Percentiles rank a stretch among this genome's conserved stretches.
Conservation (phyloP, 2,113 vertebrate species). For the Malurus melanocephalus region DNA sequence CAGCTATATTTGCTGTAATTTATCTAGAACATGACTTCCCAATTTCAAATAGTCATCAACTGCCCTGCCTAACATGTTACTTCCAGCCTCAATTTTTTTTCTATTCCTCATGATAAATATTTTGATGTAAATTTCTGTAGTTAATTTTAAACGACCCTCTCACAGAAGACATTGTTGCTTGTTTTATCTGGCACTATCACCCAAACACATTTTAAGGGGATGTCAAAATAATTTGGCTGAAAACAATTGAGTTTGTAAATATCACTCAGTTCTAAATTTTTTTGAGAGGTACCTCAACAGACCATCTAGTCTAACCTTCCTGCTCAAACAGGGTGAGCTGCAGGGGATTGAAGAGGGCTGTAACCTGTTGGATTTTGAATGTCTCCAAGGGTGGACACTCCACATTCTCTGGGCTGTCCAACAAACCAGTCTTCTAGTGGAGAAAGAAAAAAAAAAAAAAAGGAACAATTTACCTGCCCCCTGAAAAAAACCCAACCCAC, state of each 20-base stretch:
- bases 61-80: not conserved
- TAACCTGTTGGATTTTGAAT: not conserved
- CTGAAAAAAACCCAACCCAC: fast-evolving
- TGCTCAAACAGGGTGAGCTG: not conserved
- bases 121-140: not conserved
- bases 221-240: not conserved
- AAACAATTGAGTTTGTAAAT: not conserved
- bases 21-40: not conserved
- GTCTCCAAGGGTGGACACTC: not conserved
- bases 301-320: not conserved
- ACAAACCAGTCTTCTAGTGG: fast-evolving
- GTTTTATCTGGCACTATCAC: not conserved
- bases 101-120: not conserved
- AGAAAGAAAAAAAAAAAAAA: not conserved
- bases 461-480: not conserved
- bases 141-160: not conserved
- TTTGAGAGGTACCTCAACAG: not conserved
- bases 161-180: not conserved
- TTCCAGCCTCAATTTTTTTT: not conserved
- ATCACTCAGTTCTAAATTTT: not conserved
- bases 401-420: not conserved
- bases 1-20: not conserved
- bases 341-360: not conserved
- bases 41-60: not conserved
- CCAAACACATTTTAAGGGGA: not conserved